phyloP scores from a whole-genome alignment of 2,113 vertebrate species.

The Columba livia region DNA sequence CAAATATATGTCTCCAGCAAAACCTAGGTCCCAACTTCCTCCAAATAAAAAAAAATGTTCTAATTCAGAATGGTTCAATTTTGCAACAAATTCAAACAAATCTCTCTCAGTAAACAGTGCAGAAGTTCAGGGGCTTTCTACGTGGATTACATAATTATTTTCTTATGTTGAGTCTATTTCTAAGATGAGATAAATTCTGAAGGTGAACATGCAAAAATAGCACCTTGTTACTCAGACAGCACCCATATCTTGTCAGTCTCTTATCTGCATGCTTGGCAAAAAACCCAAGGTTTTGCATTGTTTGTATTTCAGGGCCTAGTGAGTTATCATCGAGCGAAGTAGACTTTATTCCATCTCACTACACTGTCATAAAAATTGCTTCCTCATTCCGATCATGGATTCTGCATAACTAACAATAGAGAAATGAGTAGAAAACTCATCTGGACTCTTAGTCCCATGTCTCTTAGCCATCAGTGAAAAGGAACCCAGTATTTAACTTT shows the following conservation, averaged over 20 bases:
- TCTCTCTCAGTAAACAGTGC: not conserved
- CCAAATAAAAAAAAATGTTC: not conserved
- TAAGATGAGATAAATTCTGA: not conserved
- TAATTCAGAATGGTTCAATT: not conserved
- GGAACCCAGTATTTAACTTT: not conserved
- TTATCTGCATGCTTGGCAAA: not conserved
- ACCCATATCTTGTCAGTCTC: not conserved
- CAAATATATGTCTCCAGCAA: not conserved
- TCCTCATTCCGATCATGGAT: not conserved
- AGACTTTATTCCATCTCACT: not conserved
- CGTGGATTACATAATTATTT: not conserved
- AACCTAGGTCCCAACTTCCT: not conserved
- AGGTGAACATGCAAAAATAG: not conserved
- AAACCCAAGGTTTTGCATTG: not conserved
- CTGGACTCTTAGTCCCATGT: not conserved
- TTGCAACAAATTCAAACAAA: not conserved
- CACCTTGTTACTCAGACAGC: not conserved
- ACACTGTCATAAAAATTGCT: not conserved
- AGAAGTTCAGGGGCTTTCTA: not conserved
- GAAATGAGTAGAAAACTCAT: not conserved
- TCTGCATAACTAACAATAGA: not conserved
- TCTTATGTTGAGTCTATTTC: not conserved
- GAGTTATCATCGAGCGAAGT: rapidly evolving
- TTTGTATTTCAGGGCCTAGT: not conserved
- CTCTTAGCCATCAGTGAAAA: not conserved